Evolutionary conservation across 2,797 vertebrate genomes (phyloP), one percentile per base, ranked within the genome.

Genomic region (Sebastes itinus): DNA sequence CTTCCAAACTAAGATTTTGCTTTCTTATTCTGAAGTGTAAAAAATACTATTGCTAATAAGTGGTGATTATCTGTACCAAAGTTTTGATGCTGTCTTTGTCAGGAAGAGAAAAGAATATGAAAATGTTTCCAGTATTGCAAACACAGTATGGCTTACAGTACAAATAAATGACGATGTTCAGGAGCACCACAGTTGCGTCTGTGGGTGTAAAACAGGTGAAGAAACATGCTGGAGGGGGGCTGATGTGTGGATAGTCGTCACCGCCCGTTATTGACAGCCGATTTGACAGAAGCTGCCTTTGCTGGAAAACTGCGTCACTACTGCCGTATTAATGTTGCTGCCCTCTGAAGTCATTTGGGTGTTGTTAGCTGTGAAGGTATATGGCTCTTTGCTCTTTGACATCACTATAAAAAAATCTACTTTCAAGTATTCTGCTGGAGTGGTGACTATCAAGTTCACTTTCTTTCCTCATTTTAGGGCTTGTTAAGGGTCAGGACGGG

Each of bases 321-420:
- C 62, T 65, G 62, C 54, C 54, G 23, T 88, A 54, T 66, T 35
- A 55, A 59, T 78, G 65, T 54, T 61, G 59, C 77, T 77, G 75
- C 83, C 80, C 66, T 27, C 77, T 70, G 70, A 94, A 93, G 84
- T 84, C 67, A 90, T 88, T 90, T 89, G 77, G 85, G 85, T 92
- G 88, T 46, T 74, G 61, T 75, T 80, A 52, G 79, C 68, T 81
- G 70, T 83, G 77, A 92, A 55, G 67, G 52, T 85, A 72, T 85
- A 90, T 90, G 89, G 91, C 89, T 91, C 65, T 75, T 87, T 79
- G 64, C 80, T 83, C 62, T 79, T 88, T 65, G 67, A 85, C 83
- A 77, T 87, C 80, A 61, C 49, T 85, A 82, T 68, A 83, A 80
- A 87, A 82, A 79, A 82, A 79, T 79, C 35, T 58, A 60, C 16